phyloP scores from a whole-genome alignment of 2,113 vertebrate genomes.

The Callipepla squamata region DNA sequence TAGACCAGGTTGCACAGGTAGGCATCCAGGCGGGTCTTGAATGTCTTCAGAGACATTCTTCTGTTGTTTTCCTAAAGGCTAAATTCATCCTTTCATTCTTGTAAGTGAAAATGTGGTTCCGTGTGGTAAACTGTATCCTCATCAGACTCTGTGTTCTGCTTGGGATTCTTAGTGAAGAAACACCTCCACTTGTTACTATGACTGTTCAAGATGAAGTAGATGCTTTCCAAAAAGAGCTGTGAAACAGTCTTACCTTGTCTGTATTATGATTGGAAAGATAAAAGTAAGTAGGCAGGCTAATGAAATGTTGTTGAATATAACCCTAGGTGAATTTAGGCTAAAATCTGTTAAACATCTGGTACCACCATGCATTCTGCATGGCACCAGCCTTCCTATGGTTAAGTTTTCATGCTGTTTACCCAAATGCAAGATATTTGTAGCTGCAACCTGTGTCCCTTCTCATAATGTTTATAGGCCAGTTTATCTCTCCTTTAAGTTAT shows the following conservation, averaged over 20 bases:
- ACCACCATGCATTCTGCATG: not conserved
- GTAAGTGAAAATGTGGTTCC: not conserved
- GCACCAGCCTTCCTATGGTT: rapidly evolving
- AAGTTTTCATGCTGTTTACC: not conserved
- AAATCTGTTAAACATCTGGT: not conserved
- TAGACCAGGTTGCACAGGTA: too few relatives aligned
- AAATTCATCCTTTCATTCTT: not conserved
- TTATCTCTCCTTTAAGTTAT: not conserved
- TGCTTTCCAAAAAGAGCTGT: not conserved
- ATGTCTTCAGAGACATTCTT: too few relatives aligned
- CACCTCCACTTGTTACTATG: not conserved
- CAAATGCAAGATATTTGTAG: not conserved
- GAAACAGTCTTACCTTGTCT: not conserved
- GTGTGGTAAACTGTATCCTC: not conserved
- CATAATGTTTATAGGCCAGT: not conserved
- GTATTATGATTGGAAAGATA: not conserved
- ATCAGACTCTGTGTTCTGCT: not conserved
- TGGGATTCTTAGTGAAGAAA: not conserved
- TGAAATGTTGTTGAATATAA: not conserved
- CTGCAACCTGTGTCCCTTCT: not conserved
- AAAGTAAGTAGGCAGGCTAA: not conserved
- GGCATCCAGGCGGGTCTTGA: too few relatives aligned
- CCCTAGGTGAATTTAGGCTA: not conserved
- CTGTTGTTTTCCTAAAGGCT: not conserved
- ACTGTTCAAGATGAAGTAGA: not conserved